phyloP scores from a whole-genome alignment of 2,888 invertebrate genomes.

The Elysia crispata region DNA sequence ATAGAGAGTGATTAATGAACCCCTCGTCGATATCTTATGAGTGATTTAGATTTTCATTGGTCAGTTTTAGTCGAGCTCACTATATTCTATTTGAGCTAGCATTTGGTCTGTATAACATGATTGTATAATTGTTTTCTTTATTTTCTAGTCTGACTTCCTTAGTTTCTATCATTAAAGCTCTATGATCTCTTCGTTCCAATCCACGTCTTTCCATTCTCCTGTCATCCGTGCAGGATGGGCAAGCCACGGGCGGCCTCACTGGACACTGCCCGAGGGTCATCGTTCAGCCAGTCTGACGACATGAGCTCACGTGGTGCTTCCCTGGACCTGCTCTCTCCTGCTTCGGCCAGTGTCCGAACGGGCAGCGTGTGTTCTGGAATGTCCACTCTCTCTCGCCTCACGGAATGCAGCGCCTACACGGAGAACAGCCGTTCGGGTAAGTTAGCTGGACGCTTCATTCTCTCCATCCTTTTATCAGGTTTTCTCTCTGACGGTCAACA shows the following conservation, averaged over 20 bases:
- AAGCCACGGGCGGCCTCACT: conserved; percentile 25
- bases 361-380: conserved; percentile 46
- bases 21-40: too few relatives aligned
- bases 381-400: conserved; percentile 33
- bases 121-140: too few relatives aligned
- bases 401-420: conserved; percentile 48
- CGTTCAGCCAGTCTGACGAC: conserved; percentile 37
- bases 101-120: too few relatives aligned
- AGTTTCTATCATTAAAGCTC: too few relatives aligned
- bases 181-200: too few relatives aligned
- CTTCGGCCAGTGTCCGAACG: conserved; percentile 40
- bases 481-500: neutral
- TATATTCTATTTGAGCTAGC: too few relatives aligned
- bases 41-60: too few relatives aligned
- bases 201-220: too few relatives aligned
- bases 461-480: neutral
- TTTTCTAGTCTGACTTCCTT: too few relatives aligned
- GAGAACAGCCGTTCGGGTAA: conserved; percentile 46
- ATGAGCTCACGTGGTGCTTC: conserved; percentile 26
- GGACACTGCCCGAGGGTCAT: conserved; percentile 41
- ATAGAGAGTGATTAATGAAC: too few relatives aligned
- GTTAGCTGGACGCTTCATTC: neutral
- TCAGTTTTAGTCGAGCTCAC: too few relatives aligned
- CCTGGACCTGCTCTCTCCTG: conserved; percentile 44
- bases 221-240: too few relatives aligned